Evolutionary conservation across 2,797 vertebrate species (phyloP).

Genomic region (Echeneis naucrates): DNA sequence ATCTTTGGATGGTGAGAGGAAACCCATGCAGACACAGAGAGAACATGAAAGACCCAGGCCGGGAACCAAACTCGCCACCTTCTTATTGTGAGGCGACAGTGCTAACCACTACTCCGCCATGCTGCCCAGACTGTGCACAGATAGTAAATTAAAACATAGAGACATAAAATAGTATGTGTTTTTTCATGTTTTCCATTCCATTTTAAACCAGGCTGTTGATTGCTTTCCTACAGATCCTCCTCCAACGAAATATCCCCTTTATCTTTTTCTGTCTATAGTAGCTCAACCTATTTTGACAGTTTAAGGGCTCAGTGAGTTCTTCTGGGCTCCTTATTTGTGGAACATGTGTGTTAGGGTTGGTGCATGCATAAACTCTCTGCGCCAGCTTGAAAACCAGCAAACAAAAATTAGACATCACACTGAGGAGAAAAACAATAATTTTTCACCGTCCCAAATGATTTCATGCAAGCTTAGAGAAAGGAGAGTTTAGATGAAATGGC

Average conservation of each 20-base stretch:
- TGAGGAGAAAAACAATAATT: slow-evolving; percentile 24
- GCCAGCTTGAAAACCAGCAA: slow-evolving; percentile 1
- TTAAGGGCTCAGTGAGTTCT: slow-evolving; percentile 28
- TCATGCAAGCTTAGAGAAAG: slow-evolving; percentile 28
- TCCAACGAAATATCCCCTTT: background rate
- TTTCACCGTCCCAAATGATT: background rate
- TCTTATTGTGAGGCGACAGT: no score
- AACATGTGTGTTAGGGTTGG: background rate
- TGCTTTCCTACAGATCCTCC: slow-evolving; percentile 10
- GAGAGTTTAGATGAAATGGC: slow-evolving; percentile 48
- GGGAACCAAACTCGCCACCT: no score
- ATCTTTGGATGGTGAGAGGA: no score
- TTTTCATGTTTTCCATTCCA: background rate
- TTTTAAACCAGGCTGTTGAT: slow-evolving; percentile 5
- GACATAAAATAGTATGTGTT: no score
- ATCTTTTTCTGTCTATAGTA: background rate
- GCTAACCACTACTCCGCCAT: no score
- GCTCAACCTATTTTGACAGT: slow-evolving; percentile 39
- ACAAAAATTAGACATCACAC: background rate
- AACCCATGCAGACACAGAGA: no score
- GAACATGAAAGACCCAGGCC: no score
- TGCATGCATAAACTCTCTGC: background rate
- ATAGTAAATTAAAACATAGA: slow-evolving; percentile 5
- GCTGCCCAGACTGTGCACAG: no score
- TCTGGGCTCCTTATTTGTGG: slow-evolving; percentile 13